phyloP scores from a whole-genome alignment of 2,797 vertebrate genomes.

The Leontopithecus rosalia region DNA sequence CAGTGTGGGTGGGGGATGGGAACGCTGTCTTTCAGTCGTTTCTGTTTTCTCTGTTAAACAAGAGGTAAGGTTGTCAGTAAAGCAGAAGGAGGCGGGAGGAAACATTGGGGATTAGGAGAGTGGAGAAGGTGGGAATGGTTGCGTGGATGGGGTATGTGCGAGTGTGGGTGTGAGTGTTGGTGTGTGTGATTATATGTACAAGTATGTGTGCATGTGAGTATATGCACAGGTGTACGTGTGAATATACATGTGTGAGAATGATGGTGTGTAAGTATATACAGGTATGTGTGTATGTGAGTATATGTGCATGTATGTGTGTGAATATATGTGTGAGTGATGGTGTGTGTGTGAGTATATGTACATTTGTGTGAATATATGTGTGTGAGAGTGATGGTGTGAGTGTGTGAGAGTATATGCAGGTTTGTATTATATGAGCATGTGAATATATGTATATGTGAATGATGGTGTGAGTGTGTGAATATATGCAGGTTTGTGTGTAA shows the following conservation, averaged over 20 bases:
- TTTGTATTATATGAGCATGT: not conserved
- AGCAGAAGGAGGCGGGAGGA: not conserved
- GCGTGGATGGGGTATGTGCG: too few relatives aligned
- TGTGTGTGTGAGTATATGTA: not conserved
- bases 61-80: not conserved
- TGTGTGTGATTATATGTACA: not conserved
- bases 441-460: not conserved
- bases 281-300: not conserved
- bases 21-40: not conserved
- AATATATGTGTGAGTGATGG: not conserved
- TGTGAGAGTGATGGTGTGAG: too few relatives aligned
- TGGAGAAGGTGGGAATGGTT: not conserved
- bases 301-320: not conserved
- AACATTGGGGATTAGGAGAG: not conserved
- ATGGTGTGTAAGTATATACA: not conserved
- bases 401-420: not conserved
- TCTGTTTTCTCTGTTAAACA: not conserved
- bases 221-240: not conserved
- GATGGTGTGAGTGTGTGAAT: too few relatives aligned
- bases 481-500: too few relatives aligned
- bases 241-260: not conserved
- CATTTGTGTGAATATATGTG: not conserved
- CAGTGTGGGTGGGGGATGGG: too few relatives aligned
- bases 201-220: not conserved
- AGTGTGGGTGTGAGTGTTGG: not conserved